A percentile compares a stretch with the other conserved stretches of the same genome.
These are phyloP conservation scores for Silvanus unidentatus DNA, from an alignment of 2,888 invertebrate species.

Conservation along the genomic window DNA sequence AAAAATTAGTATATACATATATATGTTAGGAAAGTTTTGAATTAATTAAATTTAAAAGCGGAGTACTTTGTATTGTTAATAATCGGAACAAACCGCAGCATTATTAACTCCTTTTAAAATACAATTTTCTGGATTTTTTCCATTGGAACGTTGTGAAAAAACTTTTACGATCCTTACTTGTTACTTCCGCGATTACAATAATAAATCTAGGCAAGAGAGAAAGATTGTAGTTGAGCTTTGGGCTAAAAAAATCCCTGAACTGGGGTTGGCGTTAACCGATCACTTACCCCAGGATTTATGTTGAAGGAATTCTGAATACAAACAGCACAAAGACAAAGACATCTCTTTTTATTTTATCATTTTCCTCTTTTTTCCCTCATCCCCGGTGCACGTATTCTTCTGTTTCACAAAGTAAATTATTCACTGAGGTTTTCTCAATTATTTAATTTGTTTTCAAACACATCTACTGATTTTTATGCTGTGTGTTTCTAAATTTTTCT, in stretches of 20 bases:
- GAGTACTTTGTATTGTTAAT: too few species aligned
- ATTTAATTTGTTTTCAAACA: not conserved
- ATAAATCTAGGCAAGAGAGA: conserved; percentile 43
- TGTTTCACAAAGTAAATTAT: too few species aligned
- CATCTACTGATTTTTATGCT: too few species aligned
- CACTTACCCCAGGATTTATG: conserved; percentile 47
- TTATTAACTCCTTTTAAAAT: too few species aligned
- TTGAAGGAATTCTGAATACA: conserved; percentile 43
- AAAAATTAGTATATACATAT: too few species aligned
- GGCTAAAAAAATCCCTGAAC: conserved; percentile 44
- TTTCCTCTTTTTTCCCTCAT: conserved; percentile 8
- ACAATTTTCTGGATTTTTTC: too few species aligned
- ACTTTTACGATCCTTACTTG: conserved; percentile 37
- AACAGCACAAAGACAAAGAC: conserved; percentile 34
- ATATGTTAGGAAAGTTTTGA: too few species aligned
- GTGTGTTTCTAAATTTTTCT: too few species aligned
- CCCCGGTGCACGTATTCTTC: not conserved
- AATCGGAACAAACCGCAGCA: too few species aligned
- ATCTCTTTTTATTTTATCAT: conserved; percentile 24
- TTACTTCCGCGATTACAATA: conserved; percentile 46
- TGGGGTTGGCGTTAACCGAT: conserved; percentile 47
- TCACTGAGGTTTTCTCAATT: not conserved
- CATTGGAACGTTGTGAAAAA: not conserved
- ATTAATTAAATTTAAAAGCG: conserved; percentile 1
- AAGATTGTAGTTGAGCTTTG: conserved; percentile 40